Conservation (phyloP, 2,888 invertebrate species). For the Noctuana brunneofusca region DNA sequence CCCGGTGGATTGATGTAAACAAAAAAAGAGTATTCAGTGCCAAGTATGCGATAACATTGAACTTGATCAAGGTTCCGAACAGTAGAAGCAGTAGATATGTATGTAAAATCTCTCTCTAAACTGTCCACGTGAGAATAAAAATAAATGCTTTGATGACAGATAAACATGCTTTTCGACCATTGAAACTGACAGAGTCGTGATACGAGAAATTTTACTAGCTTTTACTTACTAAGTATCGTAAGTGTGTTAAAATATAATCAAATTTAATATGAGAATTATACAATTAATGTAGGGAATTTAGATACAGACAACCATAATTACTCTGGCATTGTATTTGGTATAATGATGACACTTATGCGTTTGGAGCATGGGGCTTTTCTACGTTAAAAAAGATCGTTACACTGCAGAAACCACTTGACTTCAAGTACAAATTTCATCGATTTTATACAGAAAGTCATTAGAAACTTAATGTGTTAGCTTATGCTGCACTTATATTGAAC, state of each 20-base stretch:
- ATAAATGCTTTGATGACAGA: neutral
- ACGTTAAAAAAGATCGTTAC: neutral
- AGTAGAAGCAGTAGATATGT: conserved; percentile 8
- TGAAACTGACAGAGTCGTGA: no score
- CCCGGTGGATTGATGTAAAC: conserved; percentile 32
- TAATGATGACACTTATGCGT: neutral
- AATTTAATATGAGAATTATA: no score
- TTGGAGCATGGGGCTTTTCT: no score
- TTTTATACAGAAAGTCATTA: conserved; percentile 5
- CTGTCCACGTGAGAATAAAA: neutral
- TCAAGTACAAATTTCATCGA: neutral
- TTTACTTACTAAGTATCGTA: neutral
- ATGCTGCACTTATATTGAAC: conserved; percentile 7
- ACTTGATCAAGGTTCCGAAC: conserved; percentile 27
- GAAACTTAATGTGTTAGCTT: conserved; percentile 13
- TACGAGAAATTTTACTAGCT: neutral
- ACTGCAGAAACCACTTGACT: neutral
- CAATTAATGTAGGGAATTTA: neutral
- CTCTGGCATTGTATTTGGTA: neutral
- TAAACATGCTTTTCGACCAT: no score
- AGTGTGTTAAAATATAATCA: no score
- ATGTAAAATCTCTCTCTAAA: neutral
- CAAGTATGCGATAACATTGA: conserved; percentile 34
- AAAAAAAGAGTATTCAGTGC: conserved; percentile 31
- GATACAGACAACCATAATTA: neutral